Evolutionary conservation across 2,797 vertebrate genomes (phyloP).

Genomic region (Lithobates sylvaticus): DNA sequence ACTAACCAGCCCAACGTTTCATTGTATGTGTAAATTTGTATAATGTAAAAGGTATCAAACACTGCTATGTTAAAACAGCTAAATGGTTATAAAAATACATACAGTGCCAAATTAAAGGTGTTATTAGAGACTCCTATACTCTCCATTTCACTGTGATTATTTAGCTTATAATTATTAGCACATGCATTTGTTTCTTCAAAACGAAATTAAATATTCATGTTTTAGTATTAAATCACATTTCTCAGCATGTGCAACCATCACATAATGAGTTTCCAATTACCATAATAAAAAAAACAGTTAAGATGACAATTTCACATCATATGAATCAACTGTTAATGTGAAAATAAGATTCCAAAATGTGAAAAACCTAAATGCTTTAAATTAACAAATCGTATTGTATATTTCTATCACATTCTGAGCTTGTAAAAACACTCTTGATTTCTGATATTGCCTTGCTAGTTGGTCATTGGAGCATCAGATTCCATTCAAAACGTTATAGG

Average conservation of each 20-base stretch:
- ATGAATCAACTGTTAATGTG: background rate
- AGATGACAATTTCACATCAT: constrained; percentile 27
- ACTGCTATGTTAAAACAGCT: background rate
- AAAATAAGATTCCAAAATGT: background rate
- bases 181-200: constrained; percentile 40
- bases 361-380: background rate
- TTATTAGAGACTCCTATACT: background rate
- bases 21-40: too few species aligned
- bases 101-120: constrained; percentile 1
- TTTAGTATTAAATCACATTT: constrained; percentile 52
- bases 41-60: background rate
- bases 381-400: background rate
- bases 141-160: constrained; percentile 42
- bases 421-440: background rate
- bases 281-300: constrained; percentile 41
- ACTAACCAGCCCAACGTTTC: too few species aligned
- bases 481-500: too few species aligned
- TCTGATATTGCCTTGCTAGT: background rate
- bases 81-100: background rate
- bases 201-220: constrained; percentile 52
- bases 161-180: constrained; percentile 42
- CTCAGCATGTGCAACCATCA: constrained; percentile 48
- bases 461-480: too few species aligned
- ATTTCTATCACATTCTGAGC: background rate
- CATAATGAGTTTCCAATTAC: constrained; percentile 51